Evolutionary conservation across 2,888 invertebrate species (phyloP).

Genomic region (Drosophila kambysellisi): DNA sequence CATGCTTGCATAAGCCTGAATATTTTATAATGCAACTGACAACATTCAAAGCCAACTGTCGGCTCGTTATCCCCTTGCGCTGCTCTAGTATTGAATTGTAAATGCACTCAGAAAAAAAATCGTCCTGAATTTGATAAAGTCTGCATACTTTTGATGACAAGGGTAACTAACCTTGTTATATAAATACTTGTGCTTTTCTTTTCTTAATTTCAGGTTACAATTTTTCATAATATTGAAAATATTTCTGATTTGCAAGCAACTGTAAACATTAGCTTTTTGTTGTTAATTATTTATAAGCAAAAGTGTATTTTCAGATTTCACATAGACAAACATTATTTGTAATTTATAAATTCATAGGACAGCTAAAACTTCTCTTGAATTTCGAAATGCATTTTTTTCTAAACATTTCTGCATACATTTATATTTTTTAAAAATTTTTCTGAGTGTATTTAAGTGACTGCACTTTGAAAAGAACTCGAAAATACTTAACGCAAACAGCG

Average conservation of each 20-base stretch:
- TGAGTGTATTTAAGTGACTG: constrained; percentile 54
- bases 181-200: not conserved
- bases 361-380: no score
- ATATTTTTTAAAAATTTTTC: not conserved
- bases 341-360: no score
- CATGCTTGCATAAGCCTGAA: constrained; percentile 79
- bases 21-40: constrained; percentile 63
- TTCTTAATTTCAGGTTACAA: not conserved
- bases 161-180: no score
- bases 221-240: no score
- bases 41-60: constrained; percentile 46
- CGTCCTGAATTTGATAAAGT: not conserved
- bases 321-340: no score
- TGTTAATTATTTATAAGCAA: not conserved
- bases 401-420: not conserved
- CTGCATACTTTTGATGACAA: not conserved
- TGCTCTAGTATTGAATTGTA: constrained; percentile 68
- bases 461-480: constrained; percentile 32
- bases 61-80: constrained; percentile 63
- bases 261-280: not conserved
- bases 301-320: no score
- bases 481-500: constrained; percentile 1
- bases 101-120: constrained; percentile 34
- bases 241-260: no score
- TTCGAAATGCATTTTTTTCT: not conserved